A percentile compares a stretch with the other conserved stretches of the same genome.
Evolutionary conservation across 2,113 vertebrate genomes (phyloP).

Genomic region (Eublepharis macularius): DNA sequence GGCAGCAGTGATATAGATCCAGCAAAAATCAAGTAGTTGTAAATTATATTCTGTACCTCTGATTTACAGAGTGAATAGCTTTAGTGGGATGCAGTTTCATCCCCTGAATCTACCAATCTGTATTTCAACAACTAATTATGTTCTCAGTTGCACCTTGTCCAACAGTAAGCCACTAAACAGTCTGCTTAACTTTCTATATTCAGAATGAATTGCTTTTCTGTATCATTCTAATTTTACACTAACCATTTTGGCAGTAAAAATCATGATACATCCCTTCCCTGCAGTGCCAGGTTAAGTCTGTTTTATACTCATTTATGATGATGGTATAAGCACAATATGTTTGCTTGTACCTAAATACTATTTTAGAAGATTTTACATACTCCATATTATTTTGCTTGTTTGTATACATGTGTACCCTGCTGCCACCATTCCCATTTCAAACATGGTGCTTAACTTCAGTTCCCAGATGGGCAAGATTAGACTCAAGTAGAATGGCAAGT

Average conservation of each 20-base stretch:
- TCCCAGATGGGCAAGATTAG: conserved; percentile 27
- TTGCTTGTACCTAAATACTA: neutral
- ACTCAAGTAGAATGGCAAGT: neutral
- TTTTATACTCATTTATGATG: conserved; percentile 28
- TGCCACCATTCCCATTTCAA: neutral
- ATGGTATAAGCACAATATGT: neutral
- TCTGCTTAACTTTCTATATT: conserved; percentile 19
- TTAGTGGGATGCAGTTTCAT: neutral
- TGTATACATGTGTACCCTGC: neutral
- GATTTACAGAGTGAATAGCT: neutral
- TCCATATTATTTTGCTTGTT: neutral
- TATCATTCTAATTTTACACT: neutral
- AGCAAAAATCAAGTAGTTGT: neutral
- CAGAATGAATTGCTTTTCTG: conserved; percentile 9
- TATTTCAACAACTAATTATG: neutral
- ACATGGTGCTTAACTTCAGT: conserved; percentile 20
- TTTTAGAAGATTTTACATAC: conserved; percentile 23
- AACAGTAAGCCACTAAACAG: neutral
- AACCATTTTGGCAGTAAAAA: conserved; percentile 31
- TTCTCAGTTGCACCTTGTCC: neutral
- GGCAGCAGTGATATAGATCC: neutral
- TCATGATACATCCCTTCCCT: conserved; percentile 7
- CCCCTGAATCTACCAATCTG: neutral
- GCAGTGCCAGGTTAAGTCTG: conserved; percentile 13
- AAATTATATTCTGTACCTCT: neutral